These are phyloP conservation scores for Drosophila grimshawi DNA, from an alignment of 1,140 invertebrate genomes.

Conservation along the genomic window DNA sequence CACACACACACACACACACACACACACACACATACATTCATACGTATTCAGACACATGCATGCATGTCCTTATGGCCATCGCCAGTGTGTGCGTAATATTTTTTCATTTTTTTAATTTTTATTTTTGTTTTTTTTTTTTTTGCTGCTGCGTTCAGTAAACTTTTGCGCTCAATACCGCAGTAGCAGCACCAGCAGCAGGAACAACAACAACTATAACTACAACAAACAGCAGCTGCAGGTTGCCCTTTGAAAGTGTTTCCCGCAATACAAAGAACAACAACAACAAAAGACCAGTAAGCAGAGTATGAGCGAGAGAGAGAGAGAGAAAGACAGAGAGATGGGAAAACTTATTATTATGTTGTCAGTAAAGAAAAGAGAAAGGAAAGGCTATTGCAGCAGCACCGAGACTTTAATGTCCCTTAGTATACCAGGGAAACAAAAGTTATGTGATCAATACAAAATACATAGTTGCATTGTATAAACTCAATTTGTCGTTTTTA, in stretches of 20 bases:
- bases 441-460: conserved; percentile 21
- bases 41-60: conserved; percentile 11
- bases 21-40: conserved; percentile 33
- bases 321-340: conserved; percentile 15
- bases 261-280: conserved; percentile 47
- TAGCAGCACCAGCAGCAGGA: conserved; percentile 51
- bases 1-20: conserved; percentile 12
- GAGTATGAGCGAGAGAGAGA: conserved; percentile 13
- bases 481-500: neutral
- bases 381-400: conserved; percentile 46
- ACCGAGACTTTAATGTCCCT: conserved; percentile 15
- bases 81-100: conserved; percentile 59
- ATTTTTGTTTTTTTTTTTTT: conserved; percentile 19
- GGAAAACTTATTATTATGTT: conserved; percentile 81
- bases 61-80: conserved; percentile 43
- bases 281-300: conserved; percentile 9
- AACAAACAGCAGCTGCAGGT: conserved; percentile 64
- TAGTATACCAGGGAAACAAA: conserved; percentile 20
- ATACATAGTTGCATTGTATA: neutral
- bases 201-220: conserved; percentile 37
- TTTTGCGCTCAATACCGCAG: conserved; percentile 79
- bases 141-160: conserved; percentile 63
- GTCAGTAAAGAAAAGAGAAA: conserved; percentile 70
- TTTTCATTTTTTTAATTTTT: conserved; percentile 37
- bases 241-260: conserved; percentile 70